Evolutionary conservation across 2,888 invertebrate genomes (phyloP).

Genomic region (Euzetes globulus): DNA sequence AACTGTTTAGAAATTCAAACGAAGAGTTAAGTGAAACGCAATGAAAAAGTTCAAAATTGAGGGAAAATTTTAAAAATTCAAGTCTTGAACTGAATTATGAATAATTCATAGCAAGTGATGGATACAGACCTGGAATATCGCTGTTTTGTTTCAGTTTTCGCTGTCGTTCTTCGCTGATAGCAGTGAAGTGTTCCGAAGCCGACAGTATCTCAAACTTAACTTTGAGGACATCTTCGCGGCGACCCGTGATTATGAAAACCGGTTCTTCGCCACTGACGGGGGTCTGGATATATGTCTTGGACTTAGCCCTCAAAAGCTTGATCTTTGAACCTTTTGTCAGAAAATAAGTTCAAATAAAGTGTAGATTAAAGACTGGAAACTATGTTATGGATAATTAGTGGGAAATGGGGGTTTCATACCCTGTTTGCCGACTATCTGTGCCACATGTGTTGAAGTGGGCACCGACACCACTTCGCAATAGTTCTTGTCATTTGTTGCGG

Average conservation of each 20-base stretch:
- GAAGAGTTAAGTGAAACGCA: neutral
- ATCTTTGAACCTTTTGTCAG: constrained; percentile 34
- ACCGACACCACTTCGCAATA: constrained; percentile 28
- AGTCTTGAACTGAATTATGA: neutral
- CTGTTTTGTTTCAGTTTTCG: neutral
- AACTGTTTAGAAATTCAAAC: neutral
- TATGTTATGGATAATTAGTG: too few relatives aligned
- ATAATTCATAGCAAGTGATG: neutral
- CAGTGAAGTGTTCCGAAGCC: constrained; percentile 14
- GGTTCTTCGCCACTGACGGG: constrained; percentile 34
- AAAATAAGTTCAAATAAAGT: too few relatives aligned
- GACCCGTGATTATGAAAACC: constrained; percentile 29
- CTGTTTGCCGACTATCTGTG: constrained; percentile 35
- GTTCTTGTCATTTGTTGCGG: neutral
- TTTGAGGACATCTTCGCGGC: constrained; percentile 26
- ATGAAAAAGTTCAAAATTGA: neutral
- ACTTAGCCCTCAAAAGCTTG: constrained; percentile 25
- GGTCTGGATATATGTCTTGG: constrained; percentile 28
- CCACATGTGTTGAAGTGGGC: constrained; percentile 30
- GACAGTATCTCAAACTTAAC: constrained; percentile 25
- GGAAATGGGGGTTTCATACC: constrained; percentile 1
- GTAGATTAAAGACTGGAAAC: neutral
- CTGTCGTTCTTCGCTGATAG: neutral
- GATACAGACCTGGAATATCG: constrained; percentile 14
- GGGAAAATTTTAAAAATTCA: neutral